Evolutionary conservation across 1,140 invertebrate genomes (phyloP), one percentile per base, ranked within the genome.

Genomic region (Scaptomyza pallida): DNA sequence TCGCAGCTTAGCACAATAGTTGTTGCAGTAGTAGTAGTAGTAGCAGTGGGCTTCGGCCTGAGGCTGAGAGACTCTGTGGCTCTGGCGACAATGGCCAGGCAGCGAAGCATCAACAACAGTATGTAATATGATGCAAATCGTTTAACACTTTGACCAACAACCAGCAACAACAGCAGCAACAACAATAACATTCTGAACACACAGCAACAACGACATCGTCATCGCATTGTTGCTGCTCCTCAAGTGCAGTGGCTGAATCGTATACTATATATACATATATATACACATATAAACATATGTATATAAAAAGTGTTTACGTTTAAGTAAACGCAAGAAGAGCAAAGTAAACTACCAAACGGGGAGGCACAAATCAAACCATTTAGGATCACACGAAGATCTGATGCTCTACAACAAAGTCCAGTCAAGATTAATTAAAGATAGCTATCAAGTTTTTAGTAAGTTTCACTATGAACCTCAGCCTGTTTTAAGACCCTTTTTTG

Each of bases 91-190:
- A 85, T 81, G 77, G 81, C 76, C 76, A 73, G 63, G 33, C 72
- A 75, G 43, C 60, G 62, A 72, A 75, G 40, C 69, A 76, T 67
- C 75, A 82, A 59, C 61, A 78, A 78, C 79, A 70, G 73, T 68
- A 73, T 85, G 81, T 85, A 85, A 85, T 85, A 85, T 81, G 81
- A 85, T 85, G 81, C 81, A 85, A 85, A 85, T 85, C 81, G 81
- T 81, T 85, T 85, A 85, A 85, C 81, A 85, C 81, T 86, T 85
- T 86, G 81, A 86, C 81, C 81, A 86, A 74, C 71, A 69, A 44
- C 37, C 70, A 72, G 17, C 69, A 72, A 35, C 47, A 45, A 35
- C 67, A 70, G 47, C 59, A 61, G 35, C 63, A 79, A 43, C 40
- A 43, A 37, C 62, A 65, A 12, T 51, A 50, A 41, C 59, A 73